Evolutionary conservation across 2,888 invertebrate species (phyloP), one percentile per base, ranked within the genome.

Genomic region (Callyntrura sp.): DNA sequence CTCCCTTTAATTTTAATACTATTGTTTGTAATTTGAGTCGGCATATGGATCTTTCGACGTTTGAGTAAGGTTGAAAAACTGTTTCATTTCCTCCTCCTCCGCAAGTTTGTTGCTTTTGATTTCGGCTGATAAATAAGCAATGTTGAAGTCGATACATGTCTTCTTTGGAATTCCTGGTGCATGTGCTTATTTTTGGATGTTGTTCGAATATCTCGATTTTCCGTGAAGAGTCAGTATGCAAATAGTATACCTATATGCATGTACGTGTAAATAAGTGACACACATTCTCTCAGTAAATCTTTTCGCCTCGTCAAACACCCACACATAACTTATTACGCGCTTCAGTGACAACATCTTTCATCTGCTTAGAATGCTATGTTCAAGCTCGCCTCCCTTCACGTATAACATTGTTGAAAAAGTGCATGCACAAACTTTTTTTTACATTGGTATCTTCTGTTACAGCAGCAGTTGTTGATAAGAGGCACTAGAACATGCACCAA

Each of bases 251-350:
- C 45, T 70, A 70, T 45, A 70, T 45, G 43, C 70, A 70, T n/a
- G 70, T 35, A 57, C 60, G 81, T 81, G 55, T 82, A 48, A 60
- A 62, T 65, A 65, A 70, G 70, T 65, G 65, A 65, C 82, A 82
- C 65, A 45, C 43, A 48, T 82, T 25, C 82, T 65, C 60, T 43
- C 25, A 25, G 45, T 82, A 60, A 60, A 70, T 70, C 70, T 70
- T 70, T 82, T 65, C 82, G 45, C 65, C 65, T 82, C 82, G 65
- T 48, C 82, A 62, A 35, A 65, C 45, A 82, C 11, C 9, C 70
- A 70, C 70, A 70, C 70, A 70, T 70, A 70, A 70, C 70, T 65
- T 62, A 82, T 82, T 82, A 82, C 23, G 62, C 82, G 65, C 82
- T 82, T 82, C 45, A 82, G 65, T 65, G 35, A 65, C 62, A 82